A percentile compares a stretch with the other conserved stretches of the same genome.
These are phyloP conservation scores for Leptocoma aspasia DNA, from an alignment of 2,113 vertebrate genomes.

Conservation along the genomic window DNA sequence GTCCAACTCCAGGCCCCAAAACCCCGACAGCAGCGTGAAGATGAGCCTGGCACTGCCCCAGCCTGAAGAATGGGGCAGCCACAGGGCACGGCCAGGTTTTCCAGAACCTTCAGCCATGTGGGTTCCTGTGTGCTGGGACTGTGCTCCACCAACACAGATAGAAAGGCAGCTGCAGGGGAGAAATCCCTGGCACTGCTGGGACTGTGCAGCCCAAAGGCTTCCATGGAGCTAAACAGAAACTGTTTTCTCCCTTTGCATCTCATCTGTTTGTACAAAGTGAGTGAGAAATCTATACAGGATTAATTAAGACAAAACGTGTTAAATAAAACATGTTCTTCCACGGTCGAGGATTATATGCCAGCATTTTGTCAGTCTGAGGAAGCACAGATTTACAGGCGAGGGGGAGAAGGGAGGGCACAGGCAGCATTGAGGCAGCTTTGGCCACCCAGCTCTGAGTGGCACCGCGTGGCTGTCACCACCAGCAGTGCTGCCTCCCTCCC, in stretches of 20 bases:
- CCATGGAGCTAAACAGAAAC: not conserved
- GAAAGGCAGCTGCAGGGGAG: not conserved
- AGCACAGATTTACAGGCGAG: accelerated
- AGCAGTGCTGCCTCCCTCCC: not conserved
- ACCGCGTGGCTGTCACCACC: accelerated
- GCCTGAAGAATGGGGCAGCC: not conserved
- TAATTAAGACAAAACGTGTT: not conserved
- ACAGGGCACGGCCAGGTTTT: not conserved
- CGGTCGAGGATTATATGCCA: not conserved
- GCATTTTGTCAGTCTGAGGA: not conserved
- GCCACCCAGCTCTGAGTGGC: not conserved
- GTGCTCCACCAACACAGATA: not conserved
- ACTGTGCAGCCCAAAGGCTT: not conserved
- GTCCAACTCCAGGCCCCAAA: not conserved
- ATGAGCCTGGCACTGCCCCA: not conserved
- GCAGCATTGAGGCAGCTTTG: accelerated
- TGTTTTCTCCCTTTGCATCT: not conserved
- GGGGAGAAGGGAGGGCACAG: not conserved
- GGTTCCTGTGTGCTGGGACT: not conserved
- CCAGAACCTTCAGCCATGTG: not conserved
- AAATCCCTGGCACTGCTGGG: not conserved
- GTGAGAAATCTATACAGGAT: not conserved
- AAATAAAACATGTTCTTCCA: not conserved
- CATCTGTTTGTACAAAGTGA: not conserved
- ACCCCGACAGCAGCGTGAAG: not conserved